Conservation (phyloP, 2,113 vertebrate species). For the Periophthalmodon schlosseri region DNA sequence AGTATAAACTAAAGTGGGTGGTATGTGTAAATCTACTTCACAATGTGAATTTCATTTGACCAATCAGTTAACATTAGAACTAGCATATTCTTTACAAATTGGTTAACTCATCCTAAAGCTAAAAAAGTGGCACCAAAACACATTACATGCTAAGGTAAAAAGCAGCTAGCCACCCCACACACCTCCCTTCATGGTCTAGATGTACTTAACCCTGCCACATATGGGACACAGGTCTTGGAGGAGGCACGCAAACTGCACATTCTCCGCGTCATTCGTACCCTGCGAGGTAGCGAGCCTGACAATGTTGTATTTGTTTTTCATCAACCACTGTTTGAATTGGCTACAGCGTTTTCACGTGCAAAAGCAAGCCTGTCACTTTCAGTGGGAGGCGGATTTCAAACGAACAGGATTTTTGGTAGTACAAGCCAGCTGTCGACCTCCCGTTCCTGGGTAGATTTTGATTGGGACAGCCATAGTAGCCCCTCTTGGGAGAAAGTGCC, state of each 20-base stretch:
- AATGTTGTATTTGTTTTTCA: slow-evolving; percentile 59
- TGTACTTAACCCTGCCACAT: slow-evolving; percentile 27
- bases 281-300: slow-evolving; percentile 36
- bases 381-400: slow-evolving; percentile 14
- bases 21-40: too few species aligned
- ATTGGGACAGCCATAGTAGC: slow-evolving; percentile 39
- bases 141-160: background rate
- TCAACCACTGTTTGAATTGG: slow-evolving; percentile 62
- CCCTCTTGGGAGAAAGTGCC: slow-evolving; percentile 50
- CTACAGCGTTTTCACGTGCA: slow-evolving; percentile 12
- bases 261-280: slow-evolving; percentile 35
- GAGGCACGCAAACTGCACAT: slow-evolving; percentile 34
- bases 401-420: slow-evolving; percentile 8
- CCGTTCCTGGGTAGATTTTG: slow-evolving; percentile 31
- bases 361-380: slow-evolving; percentile 16
- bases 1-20: too few species aligned
- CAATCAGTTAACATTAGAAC: too few species aligned
- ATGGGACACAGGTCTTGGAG: slow-evolving; percentile 16
- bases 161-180: background rate
- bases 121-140: background rate
- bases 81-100: background rate
- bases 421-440: slow-evolving; percentile 25
- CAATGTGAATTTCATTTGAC: too few species aligned
- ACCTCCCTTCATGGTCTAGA: background rate
- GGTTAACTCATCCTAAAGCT: background rate